A percentile compares a stretch with the other conserved stretches of the same genome.
Evolutionary conservation across 2,113 vertebrate genomes (phyloP).

Genomic region (Dicrurus megarhynchus): DNA sequence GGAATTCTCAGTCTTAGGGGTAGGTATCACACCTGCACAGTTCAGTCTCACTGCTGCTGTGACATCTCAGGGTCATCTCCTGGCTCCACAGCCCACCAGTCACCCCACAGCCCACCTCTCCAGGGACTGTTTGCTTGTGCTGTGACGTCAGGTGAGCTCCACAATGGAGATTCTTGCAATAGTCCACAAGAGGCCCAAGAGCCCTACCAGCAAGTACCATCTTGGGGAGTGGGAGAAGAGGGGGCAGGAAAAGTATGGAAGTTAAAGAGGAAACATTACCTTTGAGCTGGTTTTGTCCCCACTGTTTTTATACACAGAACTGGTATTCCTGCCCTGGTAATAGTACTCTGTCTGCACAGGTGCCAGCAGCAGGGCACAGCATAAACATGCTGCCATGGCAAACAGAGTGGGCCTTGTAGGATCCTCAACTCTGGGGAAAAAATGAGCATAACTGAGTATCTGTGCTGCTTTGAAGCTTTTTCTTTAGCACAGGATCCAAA

Average conservation of each 20-base stretch:
- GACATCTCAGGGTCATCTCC: background rate
- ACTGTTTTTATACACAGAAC: background rate
- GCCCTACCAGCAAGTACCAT: background rate
- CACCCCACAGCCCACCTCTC: background rate
- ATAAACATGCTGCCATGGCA: background rate
- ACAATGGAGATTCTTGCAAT: fast-evolving
- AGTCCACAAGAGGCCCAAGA: background rate
- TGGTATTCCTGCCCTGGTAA: background rate
- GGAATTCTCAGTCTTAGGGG: background rate
- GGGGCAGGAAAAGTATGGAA: background rate
- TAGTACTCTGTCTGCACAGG: background rate
- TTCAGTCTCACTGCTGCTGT: background rate
- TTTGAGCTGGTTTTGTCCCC: background rate
- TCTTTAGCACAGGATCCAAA: background rate
- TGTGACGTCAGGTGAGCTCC: background rate
- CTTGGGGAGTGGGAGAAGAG: background rate
- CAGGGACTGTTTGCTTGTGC: background rate
- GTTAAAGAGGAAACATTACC: background rate
- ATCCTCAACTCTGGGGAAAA: background rate
- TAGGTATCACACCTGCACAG: background rate
- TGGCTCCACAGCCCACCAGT: background rate
- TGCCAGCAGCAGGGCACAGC: background rate
- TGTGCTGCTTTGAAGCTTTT: background rate
- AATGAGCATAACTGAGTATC: background rate
- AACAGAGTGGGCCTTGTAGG: background rate